Evolutionary conservation across 2,797 vertebrate genomes (phyloP).

Genomic region (Hemibagrus guttatus): DNA sequence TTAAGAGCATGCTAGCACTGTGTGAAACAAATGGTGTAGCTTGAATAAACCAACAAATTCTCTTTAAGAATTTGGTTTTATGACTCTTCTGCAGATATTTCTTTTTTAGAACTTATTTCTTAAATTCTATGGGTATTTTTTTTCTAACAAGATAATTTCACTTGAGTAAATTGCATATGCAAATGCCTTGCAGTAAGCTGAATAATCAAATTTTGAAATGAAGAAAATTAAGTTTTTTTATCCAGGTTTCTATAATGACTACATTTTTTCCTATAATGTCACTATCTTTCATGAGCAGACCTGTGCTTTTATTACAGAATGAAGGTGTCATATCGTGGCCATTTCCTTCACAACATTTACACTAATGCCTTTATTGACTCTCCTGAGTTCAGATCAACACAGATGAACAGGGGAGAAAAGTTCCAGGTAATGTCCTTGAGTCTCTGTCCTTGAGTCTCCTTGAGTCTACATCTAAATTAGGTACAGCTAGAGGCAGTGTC

Average conservation of each 20-base stretch:
- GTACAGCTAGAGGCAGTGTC: not conserved
- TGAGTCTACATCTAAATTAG: not conserved
- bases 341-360: conserved; percentile 99
- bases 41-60: not conserved
- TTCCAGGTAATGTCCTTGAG: conserved; percentile 85
- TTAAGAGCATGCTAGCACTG: not conserved
- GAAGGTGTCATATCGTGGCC: conserved; percentile 97
- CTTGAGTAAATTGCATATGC: not conserved
- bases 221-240: not conserved
- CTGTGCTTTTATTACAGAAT: conserved; percentile 77
- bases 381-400: conserved; percentile 95
- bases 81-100: not conserved
- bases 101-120: not conserved
- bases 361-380: conserved; percentile 97
- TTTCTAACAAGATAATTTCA: not conserved
- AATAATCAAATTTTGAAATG: not conserved
- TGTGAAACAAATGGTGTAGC: not conserved
- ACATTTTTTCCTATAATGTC: not conserved
- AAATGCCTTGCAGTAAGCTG: not conserved
- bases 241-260: not conserved
- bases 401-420: conserved; percentile 93
- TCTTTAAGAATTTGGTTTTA: not conserved
- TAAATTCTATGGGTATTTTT: not conserved
- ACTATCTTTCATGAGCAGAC: not conserved
- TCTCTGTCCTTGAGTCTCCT: not conserved